Conservation (phyloP, 2,888 invertebrate genomes). For the Drosophila birchii region DNA sequence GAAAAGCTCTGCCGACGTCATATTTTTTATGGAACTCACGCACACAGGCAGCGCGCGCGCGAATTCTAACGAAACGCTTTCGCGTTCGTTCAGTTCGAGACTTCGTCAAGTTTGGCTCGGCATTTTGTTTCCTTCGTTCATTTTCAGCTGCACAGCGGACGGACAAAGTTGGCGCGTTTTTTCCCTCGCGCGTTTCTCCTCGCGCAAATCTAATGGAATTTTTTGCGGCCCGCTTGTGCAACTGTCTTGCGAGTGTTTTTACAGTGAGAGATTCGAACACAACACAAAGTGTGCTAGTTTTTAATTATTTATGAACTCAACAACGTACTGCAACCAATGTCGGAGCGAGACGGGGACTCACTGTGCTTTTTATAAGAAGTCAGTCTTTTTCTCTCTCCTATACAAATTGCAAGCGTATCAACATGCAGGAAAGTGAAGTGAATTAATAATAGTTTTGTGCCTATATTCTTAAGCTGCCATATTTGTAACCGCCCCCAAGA, state of each 20-base stretch:
- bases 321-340: slow-evolving; percentile 85
- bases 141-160: slow-evolving; percentile 80
- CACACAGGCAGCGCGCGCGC: slow-evolving; percentile 23
- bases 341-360: slow-evolving; percentile 85
- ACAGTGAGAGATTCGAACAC: slow-evolving; percentile 57
- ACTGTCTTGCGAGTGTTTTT: slow-evolving; percentile 68
- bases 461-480: slow-evolving; percentile 66
- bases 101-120: slow-evolving; percentile 57
- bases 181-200: slow-evolving; percentile 31
- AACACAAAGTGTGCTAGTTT: slow-evolving; percentile 26
- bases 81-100: slow-evolving; percentile 60
- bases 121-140: slow-evolving; percentile 72
- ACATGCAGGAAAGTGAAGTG: slow-evolving; percentile 62
- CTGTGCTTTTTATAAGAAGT: slow-evolving; percentile 84
- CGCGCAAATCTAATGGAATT: slow-evolving; percentile 77
- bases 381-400: slow-evolving; percentile 86
- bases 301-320: slow-evolving; percentile 63
- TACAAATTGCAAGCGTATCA: slow-evolving; percentile 85
- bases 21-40: slow-evolving; percentile 71
- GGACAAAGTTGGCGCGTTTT: slow-evolving; percentile 78
- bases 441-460: slow-evolving; percentile 44
- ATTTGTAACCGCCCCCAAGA: slow-evolving; percentile 43
- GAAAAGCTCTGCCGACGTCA: slow-evolving; percentile 72
- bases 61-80: slow-evolving; percentile 72
- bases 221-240: slow-evolving; percentile 57